Conservation (phyloP, 2,888 invertebrate species). For the Byasa hedistus region DNA sequence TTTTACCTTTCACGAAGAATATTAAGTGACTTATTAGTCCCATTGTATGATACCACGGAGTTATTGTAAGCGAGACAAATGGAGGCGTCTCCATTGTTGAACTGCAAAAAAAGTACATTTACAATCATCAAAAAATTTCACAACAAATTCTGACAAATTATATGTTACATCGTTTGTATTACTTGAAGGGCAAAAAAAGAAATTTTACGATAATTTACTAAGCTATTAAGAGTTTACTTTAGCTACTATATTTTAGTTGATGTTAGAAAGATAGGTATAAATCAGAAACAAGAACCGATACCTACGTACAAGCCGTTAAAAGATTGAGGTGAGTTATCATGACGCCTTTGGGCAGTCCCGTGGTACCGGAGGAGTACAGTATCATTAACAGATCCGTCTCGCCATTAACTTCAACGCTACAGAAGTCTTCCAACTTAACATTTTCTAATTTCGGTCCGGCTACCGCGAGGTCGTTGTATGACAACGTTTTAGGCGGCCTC, state of each 20-base stretch:
- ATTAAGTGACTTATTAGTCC: slow-evolving; percentile 47
- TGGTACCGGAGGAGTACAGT: slow-evolving; percentile 67
- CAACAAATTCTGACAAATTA: no score
- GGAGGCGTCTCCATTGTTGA: not conserved
- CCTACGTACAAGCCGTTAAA: slow-evolving; percentile 49
- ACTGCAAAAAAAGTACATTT: slow-evolving; percentile 14
- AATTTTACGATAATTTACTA: no score
- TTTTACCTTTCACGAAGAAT: slow-evolving; percentile 40
- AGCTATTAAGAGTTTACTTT: no score
- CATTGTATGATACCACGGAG: slow-evolving; percentile 65
- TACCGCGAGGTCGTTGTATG: slow-evolving; percentile 48
- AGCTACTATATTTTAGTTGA: no score
- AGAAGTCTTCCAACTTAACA: slow-evolving; percentile 50
- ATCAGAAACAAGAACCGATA: slow-evolving; percentile 29
- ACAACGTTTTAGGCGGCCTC: slow-evolving; percentile 36
- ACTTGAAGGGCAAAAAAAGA: no score
- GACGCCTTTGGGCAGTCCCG: slow-evolving; percentile 66
- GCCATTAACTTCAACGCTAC: slow-evolving; percentile 48
- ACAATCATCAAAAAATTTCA: no score
- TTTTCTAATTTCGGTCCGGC: slow-evolving; percentile 35
- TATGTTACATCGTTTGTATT: no score
- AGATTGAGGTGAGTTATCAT: slow-evolving; percentile 59
- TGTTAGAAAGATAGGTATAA: no score
- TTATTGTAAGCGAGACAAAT: slow-evolving; percentile 40
- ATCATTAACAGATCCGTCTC: slow-evolving; percentile 52